These are phyloP conservation scores for Drosophila rubida DNA, from an alignment of 2,888 invertebrate genomes.

Conservation along the genomic window DNA sequence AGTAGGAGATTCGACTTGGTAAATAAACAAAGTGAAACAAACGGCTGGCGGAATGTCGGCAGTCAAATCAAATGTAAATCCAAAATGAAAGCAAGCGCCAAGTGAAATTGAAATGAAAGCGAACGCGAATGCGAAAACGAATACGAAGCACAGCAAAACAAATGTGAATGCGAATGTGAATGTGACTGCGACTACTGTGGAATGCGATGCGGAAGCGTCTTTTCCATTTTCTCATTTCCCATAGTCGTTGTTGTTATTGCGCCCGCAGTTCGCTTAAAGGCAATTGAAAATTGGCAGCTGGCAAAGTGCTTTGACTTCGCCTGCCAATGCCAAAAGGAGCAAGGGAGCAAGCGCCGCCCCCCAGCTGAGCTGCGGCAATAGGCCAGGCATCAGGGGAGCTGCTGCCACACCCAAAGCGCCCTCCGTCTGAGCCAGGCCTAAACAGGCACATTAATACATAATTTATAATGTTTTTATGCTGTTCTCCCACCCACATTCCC, in stretches of 20 bases:
- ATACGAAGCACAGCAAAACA: neutral
- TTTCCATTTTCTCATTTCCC: slow-evolving; percentile 48
- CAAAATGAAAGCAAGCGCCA: slow-evolving; percentile 75
- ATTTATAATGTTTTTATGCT: slow-evolving; percentile 78
- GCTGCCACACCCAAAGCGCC: slow-evolving; percentile 28
- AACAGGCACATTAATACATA: slow-evolving; percentile 82
- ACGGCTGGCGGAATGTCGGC: slow-evolving; percentile 39
- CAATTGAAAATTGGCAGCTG: slow-evolving; percentile 79
- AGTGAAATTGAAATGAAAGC: slow-evolving; percentile 75
- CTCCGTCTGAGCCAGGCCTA: slow-evolving; percentile 43
- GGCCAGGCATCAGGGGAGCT: slow-evolving; percentile 27
- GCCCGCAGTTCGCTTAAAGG: slow-evolving; percentile 56
- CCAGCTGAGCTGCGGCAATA: slow-evolving; percentile 34
- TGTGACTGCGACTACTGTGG: slow-evolving; percentile 35
- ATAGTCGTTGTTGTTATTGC: slow-evolving; percentile 40
- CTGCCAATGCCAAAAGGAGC: slow-evolving; percentile 18
- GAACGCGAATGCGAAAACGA: slow-evolving; percentile 57
- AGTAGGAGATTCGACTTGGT: neutral
- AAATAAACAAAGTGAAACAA: slow-evolving; percentile 42
- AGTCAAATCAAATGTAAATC: slow-evolving; percentile 81
- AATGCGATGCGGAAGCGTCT: slow-evolving; percentile 47
- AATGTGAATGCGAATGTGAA: slow-evolving; percentile 26
- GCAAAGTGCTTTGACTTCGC: slow-evolving; percentile 62
- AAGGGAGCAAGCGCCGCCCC: slow-evolving; percentile 12
- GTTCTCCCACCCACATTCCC: slow-evolving; percentile 41